Conservation (phyloP, 2,797 vertebrate species). For the Gambusia yucatana region DNA sequence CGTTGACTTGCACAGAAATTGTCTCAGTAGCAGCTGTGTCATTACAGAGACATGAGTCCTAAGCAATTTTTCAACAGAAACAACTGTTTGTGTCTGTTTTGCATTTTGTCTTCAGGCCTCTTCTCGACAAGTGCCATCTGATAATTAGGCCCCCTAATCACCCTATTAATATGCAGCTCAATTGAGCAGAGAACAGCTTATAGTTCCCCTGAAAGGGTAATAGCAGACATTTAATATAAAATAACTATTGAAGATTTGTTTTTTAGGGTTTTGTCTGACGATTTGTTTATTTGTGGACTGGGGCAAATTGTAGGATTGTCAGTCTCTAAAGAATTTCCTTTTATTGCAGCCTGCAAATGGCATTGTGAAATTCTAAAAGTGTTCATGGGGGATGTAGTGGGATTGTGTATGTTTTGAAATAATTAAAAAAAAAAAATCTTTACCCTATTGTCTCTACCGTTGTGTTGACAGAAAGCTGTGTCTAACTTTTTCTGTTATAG, state of each 20-base stretch:
- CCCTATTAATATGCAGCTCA: constrained; percentile 76
- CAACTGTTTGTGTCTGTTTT: constrained; percentile 69
- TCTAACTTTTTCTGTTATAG: constrained; percentile 48
- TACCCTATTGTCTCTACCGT: constrained; percentile 25
- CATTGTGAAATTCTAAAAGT: neutral
- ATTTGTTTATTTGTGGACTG: constrained; percentile 39
- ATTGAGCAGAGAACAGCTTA: constrained; percentile 64
- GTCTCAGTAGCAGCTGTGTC: constrained; percentile 19
- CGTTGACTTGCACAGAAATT: constrained; percentile 28
- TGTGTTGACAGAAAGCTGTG: constrained; percentile 18
- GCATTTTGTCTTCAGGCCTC: constrained; percentile 67
- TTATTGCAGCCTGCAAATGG: constrained; percentile 15
- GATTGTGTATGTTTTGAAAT: neutral
- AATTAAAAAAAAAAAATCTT: neutral
- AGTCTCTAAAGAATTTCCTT: constrained; percentile 43
- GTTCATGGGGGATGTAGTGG: neutral
- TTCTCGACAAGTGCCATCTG: constrained; percentile 76
- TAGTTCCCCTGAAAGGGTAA: constrained; percentile 59
- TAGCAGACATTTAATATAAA: constrained; percentile 47
- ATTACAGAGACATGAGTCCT: constrained; percentile 14
- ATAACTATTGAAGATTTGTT: constrained; percentile 64
- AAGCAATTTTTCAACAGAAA: constrained; percentile 49
- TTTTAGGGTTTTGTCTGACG: constrained; percentile 46
- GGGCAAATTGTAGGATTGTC: constrained; percentile 42
- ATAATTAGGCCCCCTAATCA: constrained; percentile 80